A percentile compares a stretch with the other conserved stretches of the same genome.
These are phyloP conservation scores for Eumaeus atala DNA, from an alignment of 1,140 invertebrate genomes.

Conservation along the genomic window DNA sequence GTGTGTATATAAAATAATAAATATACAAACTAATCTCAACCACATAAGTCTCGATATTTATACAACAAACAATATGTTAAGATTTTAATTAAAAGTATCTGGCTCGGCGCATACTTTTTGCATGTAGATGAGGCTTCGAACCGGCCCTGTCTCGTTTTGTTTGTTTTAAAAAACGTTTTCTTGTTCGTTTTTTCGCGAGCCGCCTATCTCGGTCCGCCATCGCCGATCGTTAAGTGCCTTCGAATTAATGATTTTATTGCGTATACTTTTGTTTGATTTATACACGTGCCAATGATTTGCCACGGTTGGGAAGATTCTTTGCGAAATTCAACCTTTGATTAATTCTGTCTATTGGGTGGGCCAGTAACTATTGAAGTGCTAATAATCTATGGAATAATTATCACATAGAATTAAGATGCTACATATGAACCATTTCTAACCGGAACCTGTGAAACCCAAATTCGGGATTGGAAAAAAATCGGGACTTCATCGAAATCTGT, in stretches of 20 bases:
- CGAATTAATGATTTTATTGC: slow-evolving; percentile 42
- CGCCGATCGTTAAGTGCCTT: slow-evolving; percentile 49
- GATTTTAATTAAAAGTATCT: slow-evolving; percentile 1
- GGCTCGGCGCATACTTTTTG: too few species aligned
- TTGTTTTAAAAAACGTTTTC: slow-evolving; percentile 69
- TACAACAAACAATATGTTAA: slow-evolving; percentile 4
- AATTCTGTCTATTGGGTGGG: not conserved
- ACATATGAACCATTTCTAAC: too few species aligned
- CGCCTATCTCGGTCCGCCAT: slow-evolving; percentile 60
- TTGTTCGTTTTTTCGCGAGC: slow-evolving; percentile 65
- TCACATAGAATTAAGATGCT: too few species aligned
- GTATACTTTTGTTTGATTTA: slow-evolving; percentile 44
- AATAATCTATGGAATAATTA: too few species aligned
- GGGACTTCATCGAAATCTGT: too few species aligned
- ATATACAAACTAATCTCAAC: not conserved
- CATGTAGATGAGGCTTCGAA: slow-evolving; percentile 43
- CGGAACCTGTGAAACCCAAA: not conserved
- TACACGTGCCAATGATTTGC: slow-evolving; percentile 27
- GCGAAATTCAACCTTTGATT: not conserved
- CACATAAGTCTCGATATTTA: not conserved
- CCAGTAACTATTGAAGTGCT: too few species aligned
- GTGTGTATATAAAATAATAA: too few species aligned
- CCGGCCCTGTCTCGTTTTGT: slow-evolving; percentile 43
- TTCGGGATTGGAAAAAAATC: too few species aligned
- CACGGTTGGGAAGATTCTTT: not conserved